Conservation (phyloP, 2,888 invertebrate species). For the Brassicogethes aeneus region DNA sequence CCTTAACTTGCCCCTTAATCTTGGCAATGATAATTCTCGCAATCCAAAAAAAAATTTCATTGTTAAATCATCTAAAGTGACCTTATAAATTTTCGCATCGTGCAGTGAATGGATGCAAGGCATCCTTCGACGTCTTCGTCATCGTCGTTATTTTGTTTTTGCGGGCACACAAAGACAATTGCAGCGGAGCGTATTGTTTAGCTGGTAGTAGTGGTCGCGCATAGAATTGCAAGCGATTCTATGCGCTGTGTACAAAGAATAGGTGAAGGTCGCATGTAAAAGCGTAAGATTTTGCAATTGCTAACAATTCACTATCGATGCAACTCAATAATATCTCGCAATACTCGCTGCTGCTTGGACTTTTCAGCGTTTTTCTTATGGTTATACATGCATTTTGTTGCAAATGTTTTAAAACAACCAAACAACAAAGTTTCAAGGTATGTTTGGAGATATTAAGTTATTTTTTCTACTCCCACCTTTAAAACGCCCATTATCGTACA, state of each 20-base stretch:
- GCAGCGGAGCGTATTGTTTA: slow-evolving; percentile 15
- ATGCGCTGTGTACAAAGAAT: no score
- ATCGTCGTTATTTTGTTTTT: not conserved
- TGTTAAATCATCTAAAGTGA: no score
- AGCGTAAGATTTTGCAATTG: slow-evolving; percentile 15
- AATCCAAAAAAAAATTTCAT: no score
- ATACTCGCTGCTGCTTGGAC: not conserved
- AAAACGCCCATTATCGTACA: no score
- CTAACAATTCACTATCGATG: slow-evolving; percentile 14
- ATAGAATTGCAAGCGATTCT: no score
- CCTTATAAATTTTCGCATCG: not conserved
- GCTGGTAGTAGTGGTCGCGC: slow-evolving; percentile 5
- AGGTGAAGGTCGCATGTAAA: slow-evolving; percentile 19
- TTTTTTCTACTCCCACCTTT: no score
- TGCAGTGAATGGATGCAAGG: not conserved
- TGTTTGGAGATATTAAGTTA: no score
- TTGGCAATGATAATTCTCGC: no score
- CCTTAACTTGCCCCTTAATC: no score
- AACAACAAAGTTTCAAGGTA: no score
- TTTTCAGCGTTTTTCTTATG: not conserved
- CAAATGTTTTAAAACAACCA: no score
- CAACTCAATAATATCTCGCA: slow-evolving; percentile 5
- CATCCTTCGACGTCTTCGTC: slow-evolving; percentile 2
- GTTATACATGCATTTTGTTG: not conserved
- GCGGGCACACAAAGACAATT: slow-evolving; percentile 10